phyloP scores from a whole-genome alignment of 2,797 vertebrate genomes.

The Manis javanica region DNA sequence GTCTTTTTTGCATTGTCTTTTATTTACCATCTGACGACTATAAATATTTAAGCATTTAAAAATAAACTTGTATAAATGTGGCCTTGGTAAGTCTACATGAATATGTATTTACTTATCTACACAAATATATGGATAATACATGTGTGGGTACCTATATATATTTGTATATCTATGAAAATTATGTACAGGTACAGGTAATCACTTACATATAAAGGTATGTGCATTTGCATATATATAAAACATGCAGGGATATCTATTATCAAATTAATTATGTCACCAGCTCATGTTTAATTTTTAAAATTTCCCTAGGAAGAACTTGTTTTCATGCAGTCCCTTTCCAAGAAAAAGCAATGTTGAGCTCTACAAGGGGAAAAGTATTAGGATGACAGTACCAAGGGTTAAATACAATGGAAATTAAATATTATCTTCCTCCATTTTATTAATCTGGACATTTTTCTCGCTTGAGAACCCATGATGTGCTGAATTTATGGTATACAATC shows the following conservation, averaged over 20 bases:
- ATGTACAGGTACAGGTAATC: rapidly evolving
- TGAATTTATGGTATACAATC: conserved; percentile 64
- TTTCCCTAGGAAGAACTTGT: background rate
- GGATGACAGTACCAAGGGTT: background rate
- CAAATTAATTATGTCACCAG: background rate
- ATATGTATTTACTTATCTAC: background rate
- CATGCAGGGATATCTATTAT: background rate
- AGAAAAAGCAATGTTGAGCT: background rate
- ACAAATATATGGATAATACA: background rate
- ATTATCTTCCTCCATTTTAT: conserved; percentile 67
- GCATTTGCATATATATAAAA: background rate
- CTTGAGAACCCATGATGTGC: conserved; percentile 59
- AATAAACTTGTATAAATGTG: background rate
- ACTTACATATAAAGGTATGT: background rate
- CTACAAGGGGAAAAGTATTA: background rate
- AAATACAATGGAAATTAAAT: conserved; percentile 68
- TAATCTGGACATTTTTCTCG: conserved; percentile 64
- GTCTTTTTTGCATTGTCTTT: background rate
- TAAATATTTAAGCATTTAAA: background rate
- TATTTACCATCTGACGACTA: background rate
- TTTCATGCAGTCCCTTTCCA: background rate
- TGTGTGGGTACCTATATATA: background rate
- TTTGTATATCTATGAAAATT: background rate
- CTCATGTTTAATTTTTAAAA: background rate
- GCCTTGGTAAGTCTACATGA: background rate